Conservation (phyloP, 1,140 invertebrate species). For the Panagrolaimus sp. region DNA sequence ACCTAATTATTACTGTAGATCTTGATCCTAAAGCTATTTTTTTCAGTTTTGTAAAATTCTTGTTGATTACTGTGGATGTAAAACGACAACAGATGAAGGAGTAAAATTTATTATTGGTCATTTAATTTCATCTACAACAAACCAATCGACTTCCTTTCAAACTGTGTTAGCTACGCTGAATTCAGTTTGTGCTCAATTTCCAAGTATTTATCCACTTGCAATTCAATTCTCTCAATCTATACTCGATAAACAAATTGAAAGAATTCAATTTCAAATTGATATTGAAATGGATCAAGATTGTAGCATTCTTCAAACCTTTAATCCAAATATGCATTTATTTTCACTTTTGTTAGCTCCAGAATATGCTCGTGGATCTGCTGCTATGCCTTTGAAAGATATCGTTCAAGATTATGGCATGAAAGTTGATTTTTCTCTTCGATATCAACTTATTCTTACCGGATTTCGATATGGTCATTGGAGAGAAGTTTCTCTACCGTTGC, state of each 20-base stretch:
- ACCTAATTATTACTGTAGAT: not conserved
- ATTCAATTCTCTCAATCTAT: not conserved
- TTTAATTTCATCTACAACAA: no score
- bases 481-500: not conserved
- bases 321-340: not conserved
- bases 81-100: no score
- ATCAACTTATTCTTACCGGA: not conserved
- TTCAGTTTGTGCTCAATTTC: not conserved
- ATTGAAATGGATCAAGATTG: not conserved
- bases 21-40: not conserved
- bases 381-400: not conserved
- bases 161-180: not conserved
- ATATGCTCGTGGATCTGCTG: not conserved
- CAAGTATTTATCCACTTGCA: not conserved
- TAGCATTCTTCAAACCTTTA: not conserved
- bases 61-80: not conserved
- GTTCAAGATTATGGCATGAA: not conserved
- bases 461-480: conserved; percentile 1
- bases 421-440: not conserved
- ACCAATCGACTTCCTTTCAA: no score
- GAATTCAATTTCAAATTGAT: not conserved
- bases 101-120: no score
- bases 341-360: not conserved
- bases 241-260: not conserved
- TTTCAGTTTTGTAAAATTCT: conserved; percentile 3